These are phyloP conservation scores for Empidonax traillii DNA, from an alignment of 2,113 vertebrate genomes.

Conservation along the genomic window DNA sequence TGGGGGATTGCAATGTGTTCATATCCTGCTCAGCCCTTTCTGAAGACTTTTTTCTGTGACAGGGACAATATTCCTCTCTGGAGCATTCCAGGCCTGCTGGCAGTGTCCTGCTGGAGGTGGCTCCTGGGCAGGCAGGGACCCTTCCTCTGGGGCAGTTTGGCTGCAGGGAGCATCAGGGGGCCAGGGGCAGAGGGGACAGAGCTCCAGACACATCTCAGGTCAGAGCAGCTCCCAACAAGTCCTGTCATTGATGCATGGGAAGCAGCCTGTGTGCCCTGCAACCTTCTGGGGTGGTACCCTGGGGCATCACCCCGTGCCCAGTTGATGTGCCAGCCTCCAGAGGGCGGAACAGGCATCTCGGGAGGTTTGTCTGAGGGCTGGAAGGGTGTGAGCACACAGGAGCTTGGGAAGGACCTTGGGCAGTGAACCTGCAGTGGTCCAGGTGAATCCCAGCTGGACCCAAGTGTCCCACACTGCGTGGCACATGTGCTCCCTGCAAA, in stretches of 20 bases:
- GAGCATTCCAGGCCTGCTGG: background rate
- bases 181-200: background rate
- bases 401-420: background rate
- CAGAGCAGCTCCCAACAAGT: background rate
- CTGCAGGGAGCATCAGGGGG: background rate
- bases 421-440: background rate
- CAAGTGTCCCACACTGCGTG: fast-evolving
- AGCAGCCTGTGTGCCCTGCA: background rate
- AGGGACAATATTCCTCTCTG: background rate
- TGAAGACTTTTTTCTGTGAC: background rate
- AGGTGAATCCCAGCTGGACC: fast-evolving
- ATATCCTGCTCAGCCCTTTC: background rate
- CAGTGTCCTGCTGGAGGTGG: background rate
- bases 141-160: background rate
- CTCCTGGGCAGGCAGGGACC: background rate
- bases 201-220: background rate
- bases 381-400: background rate
- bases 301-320: fast-evolving
- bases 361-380: background rate
- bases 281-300: background rate
- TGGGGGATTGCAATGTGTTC: background rate
- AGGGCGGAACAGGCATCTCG: background rate
- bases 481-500: background rate
- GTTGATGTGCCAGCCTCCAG: background rate
- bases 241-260: background rate